A percentile compares a stretch with the other conserved stretches of the same genome.
phyloP scores from a whole-genome alignment of 2,113 vertebrate species.

The Phrynosoma platyrhinos region DNA sequence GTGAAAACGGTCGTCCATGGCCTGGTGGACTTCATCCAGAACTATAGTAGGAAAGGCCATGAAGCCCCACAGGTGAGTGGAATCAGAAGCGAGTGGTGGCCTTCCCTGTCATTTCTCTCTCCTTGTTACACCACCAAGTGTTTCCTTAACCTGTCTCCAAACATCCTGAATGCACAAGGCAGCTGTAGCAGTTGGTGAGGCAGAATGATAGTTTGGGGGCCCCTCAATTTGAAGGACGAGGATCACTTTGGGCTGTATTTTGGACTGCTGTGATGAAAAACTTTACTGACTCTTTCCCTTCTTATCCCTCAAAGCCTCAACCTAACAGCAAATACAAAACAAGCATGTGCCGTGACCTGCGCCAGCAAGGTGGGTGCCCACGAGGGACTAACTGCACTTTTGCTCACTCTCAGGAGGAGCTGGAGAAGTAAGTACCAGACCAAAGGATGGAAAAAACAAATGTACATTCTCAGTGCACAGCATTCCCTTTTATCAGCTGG shows the following conservation, averaged over 20 bases:
- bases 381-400: conserved; percentile 95
- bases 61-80: conserved; percentile 90
- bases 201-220: no score
- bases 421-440: conserved; percentile 90
- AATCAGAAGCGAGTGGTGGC: no score
- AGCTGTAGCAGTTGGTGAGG: no score
- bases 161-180: background rate
- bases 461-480: background rate
- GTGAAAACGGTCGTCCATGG: conserved; percentile 95
- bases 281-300: background rate
- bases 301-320: conserved; percentile 82
- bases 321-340: conserved; percentile 98
- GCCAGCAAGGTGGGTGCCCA: conserved; percentile 94
- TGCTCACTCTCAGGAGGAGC: conserved; percentile 97
- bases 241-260: no score
- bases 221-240: no score
- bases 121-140: no score
- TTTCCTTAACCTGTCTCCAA: background rate
- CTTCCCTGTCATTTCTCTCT: no score
- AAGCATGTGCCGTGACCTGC: conserved; percentile 96
- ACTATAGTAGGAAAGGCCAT: conserved; percentile 95
- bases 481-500: background rate
- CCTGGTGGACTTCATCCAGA: conserved; percentile 96
- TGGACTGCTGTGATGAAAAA: no score
- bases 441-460: background rate